A percentile compares a stretch with the other conserved stretches of the same genome.
These are phyloP conservation scores for Chaitophorus viminalis DNA, from an alignment of 2,888 invertebrate species.

Conservation along the genomic window DNA sequence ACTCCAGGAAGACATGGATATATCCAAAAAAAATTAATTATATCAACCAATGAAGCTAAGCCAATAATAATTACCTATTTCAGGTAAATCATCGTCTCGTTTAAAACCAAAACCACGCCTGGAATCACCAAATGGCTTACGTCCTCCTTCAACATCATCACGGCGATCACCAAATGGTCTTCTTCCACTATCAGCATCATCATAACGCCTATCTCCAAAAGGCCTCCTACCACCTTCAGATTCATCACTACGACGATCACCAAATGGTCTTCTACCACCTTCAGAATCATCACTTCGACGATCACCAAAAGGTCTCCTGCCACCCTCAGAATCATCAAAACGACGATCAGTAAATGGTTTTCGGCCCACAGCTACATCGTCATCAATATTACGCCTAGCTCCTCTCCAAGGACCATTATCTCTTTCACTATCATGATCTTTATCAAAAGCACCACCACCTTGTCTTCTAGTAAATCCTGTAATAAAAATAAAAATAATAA, in stretches of 20 bases:
- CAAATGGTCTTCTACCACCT: constrained; percentile 43
- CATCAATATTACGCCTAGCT: constrained; percentile 37
- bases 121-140: constrained; percentile 61
- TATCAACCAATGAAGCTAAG: neutral
- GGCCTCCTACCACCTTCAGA: constrained; percentile 63
- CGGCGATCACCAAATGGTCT: constrained; percentile 63
- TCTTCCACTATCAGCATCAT: constrained; percentile 64
- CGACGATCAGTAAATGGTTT: constrained; percentile 61
- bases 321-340: constrained; percentile 55
- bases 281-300: constrained; percentile 51
- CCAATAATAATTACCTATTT: constrained; percentile 35
- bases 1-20: too few species aligned
- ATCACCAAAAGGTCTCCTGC: constrained; percentile 46
- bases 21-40: neutral
- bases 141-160: constrained; percentile 63
- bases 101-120: constrained; percentile 59
- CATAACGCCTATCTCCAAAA: constrained; percentile 65
- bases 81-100: constrained; percentile 58
- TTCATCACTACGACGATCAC: constrained; percentile 55
- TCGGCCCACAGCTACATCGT: constrained; percentile 52
- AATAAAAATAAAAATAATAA: constrained; percentile 3
- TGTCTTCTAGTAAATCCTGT: constrained; percentile 48
- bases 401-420: constrained; percentile 57
- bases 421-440: constrained; percentile 54
- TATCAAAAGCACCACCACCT: constrained; percentile 54